These are phyloP conservation scores for Syngnathoides biaculeatus DNA, from an alignment of 2,113 vertebrate species.

Conservation along the genomic window DNA sequence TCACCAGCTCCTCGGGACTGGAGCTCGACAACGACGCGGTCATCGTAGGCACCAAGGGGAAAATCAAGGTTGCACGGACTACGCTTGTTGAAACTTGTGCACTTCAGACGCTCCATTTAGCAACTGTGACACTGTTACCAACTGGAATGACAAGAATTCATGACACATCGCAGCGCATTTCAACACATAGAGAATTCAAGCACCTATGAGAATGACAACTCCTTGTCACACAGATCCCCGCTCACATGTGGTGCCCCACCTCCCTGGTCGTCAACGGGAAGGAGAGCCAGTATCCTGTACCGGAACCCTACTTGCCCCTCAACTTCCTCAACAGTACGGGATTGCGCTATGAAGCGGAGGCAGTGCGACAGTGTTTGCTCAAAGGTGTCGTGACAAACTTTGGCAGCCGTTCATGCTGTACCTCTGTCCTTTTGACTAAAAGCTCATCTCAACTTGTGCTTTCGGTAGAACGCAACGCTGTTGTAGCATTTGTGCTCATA, in stretches of 20 bases:
- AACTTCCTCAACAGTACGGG: constrained; percentile 74
- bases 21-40: constrained; percentile 66
- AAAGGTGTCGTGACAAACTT: constrained; percentile 65
- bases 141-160: background rate
- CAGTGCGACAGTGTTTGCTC: constrained; percentile 79
- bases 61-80: constrained; percentile 64
- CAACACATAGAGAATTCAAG: background rate
- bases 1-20: constrained; percentile 52
- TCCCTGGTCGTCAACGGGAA: constrained; percentile 70
- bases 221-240: constrained; percentile 68
- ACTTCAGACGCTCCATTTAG: background rate
- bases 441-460: background rate
- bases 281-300: constrained; percentile 70
- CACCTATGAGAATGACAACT: background rate
- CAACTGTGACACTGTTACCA: background rate
- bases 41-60: constrained; percentile 76
- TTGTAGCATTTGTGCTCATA: background rate
- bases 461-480: background rate
- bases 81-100: background rate
- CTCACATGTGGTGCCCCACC: constrained; percentile 76
- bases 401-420: background rate
- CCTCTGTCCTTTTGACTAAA: background rate
- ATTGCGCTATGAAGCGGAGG: constrained; percentile 80
- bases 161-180: background rate
- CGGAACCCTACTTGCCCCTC: constrained; percentile 63